phyloP scores from a whole-genome alignment of 2,113 vertebrate species.

The Tylochromis polylepis region DNA sequence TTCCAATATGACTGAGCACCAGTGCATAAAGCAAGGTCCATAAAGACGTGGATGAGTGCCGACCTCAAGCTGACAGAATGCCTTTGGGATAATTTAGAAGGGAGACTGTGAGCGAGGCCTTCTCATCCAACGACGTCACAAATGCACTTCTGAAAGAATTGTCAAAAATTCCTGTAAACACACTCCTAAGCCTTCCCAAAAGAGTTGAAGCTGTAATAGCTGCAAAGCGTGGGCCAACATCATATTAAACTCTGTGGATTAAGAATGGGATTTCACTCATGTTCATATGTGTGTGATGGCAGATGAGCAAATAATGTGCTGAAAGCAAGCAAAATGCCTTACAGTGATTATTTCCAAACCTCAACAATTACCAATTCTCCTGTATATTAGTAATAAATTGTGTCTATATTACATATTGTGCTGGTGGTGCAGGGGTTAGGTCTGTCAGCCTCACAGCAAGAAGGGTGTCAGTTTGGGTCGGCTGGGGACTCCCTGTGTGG shows the following conservation, averaged over 20 bases:
- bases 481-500: not conserved
- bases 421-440: not conserved
- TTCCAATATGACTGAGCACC: not conserved
- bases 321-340: not conserved
- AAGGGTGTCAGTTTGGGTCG: not conserved
- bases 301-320: not conserved
- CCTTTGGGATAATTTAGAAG: not conserved
- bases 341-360: not conserved
- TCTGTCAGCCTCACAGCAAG: not conserved
- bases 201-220: too few relatives aligned
- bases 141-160: not conserved
- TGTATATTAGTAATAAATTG: not conserved
- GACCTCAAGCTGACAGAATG: not conserved
- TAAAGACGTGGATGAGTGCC: not conserved
- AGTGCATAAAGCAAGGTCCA: not conserved
- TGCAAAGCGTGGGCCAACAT: too few relatives aligned
- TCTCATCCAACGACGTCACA: not conserved
- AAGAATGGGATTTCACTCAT: too few relatives aligned
- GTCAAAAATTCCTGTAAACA: not conserved
- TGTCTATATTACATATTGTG: not conserved
- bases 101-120: not conserved
- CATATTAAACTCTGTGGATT: too few relatives aligned
- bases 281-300: not conserved
- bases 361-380: not conserved
- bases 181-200: too few relatives aligned